These are phyloP conservation scores for Caenorhabditis brenneri DNA, from an alignment of 1,140 invertebrate species.

Conservation along the genomic window DNA sequence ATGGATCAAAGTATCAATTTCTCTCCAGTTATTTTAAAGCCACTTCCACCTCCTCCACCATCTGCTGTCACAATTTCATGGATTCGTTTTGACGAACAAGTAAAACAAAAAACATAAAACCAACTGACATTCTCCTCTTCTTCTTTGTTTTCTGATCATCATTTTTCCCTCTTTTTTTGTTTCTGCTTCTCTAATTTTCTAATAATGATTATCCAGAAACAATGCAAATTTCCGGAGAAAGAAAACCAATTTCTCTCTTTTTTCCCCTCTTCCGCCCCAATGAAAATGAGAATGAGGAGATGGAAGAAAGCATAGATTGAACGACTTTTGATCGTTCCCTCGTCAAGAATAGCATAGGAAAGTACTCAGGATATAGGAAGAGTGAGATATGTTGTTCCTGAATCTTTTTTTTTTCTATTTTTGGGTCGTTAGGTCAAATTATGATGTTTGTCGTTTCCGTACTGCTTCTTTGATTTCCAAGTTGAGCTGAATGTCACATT, in stretches of 20 bases:
- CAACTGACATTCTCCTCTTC: slow-evolving; percentile 19
- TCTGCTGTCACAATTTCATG: background rate
- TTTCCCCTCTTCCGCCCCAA: background rate
- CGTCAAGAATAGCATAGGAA: background rate
- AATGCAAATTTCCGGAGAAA: slow-evolving; percentile 24
- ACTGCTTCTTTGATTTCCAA: too few relatives aligned
- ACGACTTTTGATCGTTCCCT: slow-evolving; percentile 4
- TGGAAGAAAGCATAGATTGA: background rate
- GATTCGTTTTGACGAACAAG: background rate
- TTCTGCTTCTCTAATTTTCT: slow-evolving; percentile 14
- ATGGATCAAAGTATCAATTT: too few relatives aligned
- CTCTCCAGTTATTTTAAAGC: too few relatives aligned
- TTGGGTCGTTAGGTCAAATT: too few relatives aligned
- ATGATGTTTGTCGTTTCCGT: too few relatives aligned
- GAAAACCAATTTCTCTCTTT: background rate
- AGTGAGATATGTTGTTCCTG: too few relatives aligned
- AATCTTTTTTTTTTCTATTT: too few relatives aligned
- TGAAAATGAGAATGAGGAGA: background rate
- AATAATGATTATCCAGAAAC: slow-evolving; percentile 26
- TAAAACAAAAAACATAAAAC: slow-evolving; percentile 13
- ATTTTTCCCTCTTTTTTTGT: background rate
- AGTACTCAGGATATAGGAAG: background rate
- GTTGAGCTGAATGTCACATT: too few relatives aligned
- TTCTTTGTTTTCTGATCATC: slow-evolving; percentile 29
- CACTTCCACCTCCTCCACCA: background rate